These are phyloP conservation scores for Eremophila alpestris DNA, from an alignment of 2,797 vertebrate genomes.

Conservation along the genomic window DNA sequence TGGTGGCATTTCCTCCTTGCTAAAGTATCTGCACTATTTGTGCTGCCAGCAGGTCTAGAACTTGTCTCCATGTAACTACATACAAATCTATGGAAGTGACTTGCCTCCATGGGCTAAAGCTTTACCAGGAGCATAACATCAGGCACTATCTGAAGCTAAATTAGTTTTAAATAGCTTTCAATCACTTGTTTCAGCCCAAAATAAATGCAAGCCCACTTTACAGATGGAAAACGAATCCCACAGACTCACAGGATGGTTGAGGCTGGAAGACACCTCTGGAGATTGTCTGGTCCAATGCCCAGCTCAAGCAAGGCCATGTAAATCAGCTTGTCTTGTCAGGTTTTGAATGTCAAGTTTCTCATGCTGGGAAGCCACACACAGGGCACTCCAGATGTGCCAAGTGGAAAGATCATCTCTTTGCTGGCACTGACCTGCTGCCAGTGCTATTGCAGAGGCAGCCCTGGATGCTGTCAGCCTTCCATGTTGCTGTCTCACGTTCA, in stretches of 20 bases:
- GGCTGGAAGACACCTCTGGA: background rate
- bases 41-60: background rate
- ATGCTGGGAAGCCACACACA: rapidly evolving
- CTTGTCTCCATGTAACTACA: background rate
- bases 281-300: background rate
- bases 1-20: background rate
- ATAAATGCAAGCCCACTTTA: background rate
- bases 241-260: background rate
- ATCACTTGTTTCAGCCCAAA: background rate
- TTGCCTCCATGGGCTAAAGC: background rate
- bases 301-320: background rate
- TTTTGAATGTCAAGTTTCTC: background rate
- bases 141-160: background rate
- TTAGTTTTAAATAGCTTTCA: background rate
- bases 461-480: background rate
- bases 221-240: background rate
- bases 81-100: background rate
- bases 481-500: background rate
- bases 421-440: background rate
- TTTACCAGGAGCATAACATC: background rate
- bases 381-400: background rate
- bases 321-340: background rate
- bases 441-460: background rate
- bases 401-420: background rate
- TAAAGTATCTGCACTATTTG: background rate